phyloP scores from a whole-genome alignment of 2,113 vertebrate species.

The Enhydra lutris region DNA sequence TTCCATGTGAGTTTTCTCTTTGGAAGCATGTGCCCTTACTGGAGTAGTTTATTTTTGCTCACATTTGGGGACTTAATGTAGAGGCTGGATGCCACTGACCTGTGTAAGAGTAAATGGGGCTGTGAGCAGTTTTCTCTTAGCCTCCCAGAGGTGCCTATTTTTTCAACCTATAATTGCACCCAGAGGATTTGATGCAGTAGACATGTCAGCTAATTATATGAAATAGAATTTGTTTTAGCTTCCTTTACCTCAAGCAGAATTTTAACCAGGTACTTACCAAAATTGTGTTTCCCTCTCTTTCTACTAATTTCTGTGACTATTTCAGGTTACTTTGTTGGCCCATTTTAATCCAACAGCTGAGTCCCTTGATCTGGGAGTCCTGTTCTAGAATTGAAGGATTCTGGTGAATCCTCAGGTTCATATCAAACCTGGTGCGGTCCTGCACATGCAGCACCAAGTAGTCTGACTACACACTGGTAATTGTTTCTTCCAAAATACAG shows the following conservation, averaged over 20 bases:
- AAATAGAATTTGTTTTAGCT: constrained; percentile 24
- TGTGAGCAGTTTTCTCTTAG: not conserved
- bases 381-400: not conserved
- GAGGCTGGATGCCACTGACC: not conserved
- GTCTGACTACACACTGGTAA: not conserved
- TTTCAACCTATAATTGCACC: not conserved
- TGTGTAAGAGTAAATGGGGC: not conserved
- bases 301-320: not conserved
- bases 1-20: not conserved
- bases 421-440: not conserved
- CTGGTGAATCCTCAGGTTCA: not conserved
- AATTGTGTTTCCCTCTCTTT: not conserved
- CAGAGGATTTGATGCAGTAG: not conserved
- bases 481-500: not conserved
- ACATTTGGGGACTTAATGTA: not conserved
- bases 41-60: not conserved
- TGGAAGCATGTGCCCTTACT: not conserved
- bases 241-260: constrained; percentile 23
- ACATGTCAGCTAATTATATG: not conserved
- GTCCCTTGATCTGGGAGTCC: not conserved
- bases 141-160: not conserved
- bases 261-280: constrained; percentile 15
- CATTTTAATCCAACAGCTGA: not conserved
- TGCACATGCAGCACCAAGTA: not conserved
- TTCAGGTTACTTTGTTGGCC: not conserved